Percentiles rank a stretch among this genome's conserved stretches.
Evolutionary conservation across 2,113 vertebrate genomes (phyloP).

Genomic region (Isichthys henryi): DNA sequence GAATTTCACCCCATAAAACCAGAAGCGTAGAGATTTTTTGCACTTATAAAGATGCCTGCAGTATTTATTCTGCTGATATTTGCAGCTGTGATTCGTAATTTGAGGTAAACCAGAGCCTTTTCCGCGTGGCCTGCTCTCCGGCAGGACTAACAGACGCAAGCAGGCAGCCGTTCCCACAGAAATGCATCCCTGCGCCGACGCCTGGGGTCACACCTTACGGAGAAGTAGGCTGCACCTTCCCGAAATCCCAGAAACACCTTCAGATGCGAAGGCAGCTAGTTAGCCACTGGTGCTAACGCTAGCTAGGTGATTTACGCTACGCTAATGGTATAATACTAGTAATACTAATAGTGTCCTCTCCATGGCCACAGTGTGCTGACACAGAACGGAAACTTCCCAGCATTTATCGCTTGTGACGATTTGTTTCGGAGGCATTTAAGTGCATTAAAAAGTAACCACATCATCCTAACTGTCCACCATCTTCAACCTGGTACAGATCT

Average conservation of each 20-base stretch:
- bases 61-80: neutral
- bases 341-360: neutral
- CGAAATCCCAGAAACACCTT: neutral
- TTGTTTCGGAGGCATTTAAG: neutral
- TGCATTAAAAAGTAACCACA: neutral
- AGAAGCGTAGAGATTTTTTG: neutral
- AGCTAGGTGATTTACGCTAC: neutral
- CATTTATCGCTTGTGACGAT: neutral
- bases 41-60: neutral
- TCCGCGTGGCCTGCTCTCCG: neutral
- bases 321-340: neutral
- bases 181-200: neutral
- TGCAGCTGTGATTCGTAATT: neutral
- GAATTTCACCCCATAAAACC: neutral
- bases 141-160: neutral
- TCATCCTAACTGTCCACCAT: neutral
- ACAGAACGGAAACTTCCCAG: neutral
- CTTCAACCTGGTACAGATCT: neutral
- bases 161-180: neutral
- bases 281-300: neutral
- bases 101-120: neutral
- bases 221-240: neutral
- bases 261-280: neutral
- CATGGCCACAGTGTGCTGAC: neutral
- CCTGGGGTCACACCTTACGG: neutral